These are phyloP conservation scores for Leucosticte australis DNA, from an alignment of 2,113 vertebrate genomes.

Conservation along the genomic window DNA sequence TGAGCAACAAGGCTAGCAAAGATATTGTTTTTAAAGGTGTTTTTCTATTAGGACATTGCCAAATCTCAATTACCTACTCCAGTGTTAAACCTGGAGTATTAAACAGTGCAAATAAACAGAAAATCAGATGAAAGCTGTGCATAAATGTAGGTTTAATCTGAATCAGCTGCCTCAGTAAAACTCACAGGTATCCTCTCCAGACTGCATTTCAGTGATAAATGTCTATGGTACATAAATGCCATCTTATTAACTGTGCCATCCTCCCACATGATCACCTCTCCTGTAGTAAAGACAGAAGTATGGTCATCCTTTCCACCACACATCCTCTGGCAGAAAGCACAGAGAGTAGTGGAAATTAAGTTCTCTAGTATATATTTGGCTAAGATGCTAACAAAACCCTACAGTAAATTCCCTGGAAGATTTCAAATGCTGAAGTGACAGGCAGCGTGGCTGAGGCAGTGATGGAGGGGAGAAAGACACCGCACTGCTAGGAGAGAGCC, in stretches of 20 bases:
- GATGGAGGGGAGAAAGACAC: not conserved
- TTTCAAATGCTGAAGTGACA: slow-evolving; percentile 25
- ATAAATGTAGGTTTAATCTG: not conserved
- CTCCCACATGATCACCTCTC: not conserved
- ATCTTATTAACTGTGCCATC: not conserved
- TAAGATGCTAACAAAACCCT: slow-evolving; percentile 42
- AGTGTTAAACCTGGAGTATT: not conserved
- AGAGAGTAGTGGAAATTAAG: slow-evolving; percentile 9
- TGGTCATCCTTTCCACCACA: not conserved
- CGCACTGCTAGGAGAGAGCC: slow-evolving; percentile 62
- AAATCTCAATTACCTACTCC: not conserved
- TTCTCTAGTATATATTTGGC: slow-evolving; percentile 1
- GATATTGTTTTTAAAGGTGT: not conserved
- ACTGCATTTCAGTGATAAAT: not conserved
- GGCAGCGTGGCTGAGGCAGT: not conserved
- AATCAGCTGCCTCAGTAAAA: not conserved
- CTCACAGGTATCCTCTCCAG: not conserved
- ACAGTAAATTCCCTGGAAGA: slow-evolving; percentile 58
- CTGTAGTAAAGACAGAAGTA: not conserved
- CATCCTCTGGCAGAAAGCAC: not conserved
- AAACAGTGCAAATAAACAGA: not conserved
- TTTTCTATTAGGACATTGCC: not conserved
- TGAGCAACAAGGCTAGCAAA: not conserved
- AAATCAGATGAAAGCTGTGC: not conserved
- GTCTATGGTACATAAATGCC: not conserved